phyloP scores from a whole-genome alignment of 2,113 vertebrate genomes.

The Boulengeromyrus knoepffleri region DNA sequence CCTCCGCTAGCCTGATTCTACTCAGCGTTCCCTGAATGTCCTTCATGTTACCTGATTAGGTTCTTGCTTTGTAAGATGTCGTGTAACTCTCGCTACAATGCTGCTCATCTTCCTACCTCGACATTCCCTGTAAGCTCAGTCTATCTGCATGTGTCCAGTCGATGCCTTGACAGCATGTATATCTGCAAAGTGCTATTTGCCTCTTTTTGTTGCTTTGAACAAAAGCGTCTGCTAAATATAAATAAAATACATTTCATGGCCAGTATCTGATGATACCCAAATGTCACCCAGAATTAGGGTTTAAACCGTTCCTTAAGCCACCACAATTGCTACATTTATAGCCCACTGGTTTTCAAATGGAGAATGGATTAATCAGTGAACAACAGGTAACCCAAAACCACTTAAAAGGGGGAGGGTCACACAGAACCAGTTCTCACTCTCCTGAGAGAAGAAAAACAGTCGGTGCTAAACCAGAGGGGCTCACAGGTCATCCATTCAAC shows the following conservation, averaged over 20 bases:
- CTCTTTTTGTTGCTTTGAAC: neutral
- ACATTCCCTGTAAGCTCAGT: neutral
- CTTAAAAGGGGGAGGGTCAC: neutral
- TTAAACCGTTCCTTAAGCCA: neutral
- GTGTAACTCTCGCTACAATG: neutral
- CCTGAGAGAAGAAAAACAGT: neutral
- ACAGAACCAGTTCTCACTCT: neutral
- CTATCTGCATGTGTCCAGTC: neutral
- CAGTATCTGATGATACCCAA: neutral
- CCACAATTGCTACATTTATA: neutral
- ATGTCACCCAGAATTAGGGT: neutral
- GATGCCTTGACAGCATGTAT: neutral
- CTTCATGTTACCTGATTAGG: neutral
- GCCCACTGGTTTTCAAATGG: neutral
- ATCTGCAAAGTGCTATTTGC: neutral
- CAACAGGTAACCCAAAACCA: conserved; percentile 2
- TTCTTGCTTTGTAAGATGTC: neutral
- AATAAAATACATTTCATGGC: neutral
- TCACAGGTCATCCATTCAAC: neutral
- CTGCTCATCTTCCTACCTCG: neutral
- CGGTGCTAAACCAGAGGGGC: neutral
- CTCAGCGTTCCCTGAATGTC: neutral
- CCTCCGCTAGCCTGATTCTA: neutral
- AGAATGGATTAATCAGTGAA: neutral
- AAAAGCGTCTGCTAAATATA: neutral